Conservation (phyloP, 2,888 invertebrate species). For the Caenorhabditis sinica region DNA sequence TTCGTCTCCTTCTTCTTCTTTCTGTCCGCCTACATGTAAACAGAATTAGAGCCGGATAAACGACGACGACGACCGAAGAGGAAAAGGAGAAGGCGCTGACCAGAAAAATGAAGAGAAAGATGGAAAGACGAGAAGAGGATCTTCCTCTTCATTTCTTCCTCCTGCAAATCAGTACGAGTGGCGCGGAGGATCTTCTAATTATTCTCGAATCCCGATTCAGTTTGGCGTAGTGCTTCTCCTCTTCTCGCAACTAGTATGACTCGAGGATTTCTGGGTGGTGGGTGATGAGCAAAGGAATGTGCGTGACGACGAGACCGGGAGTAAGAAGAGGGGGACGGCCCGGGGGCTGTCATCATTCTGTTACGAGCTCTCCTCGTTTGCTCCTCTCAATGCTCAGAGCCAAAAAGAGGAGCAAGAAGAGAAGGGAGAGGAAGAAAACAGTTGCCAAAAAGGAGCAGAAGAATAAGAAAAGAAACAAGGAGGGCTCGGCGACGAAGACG, state of each 20-base stretch:
- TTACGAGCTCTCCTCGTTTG: constrained; percentile 43
- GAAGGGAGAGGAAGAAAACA: constrained; percentile 45
- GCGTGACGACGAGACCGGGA: constrained; percentile 33
- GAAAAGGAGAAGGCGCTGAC: constrained; percentile 23
- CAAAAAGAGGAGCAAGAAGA: constrained; percentile 28
- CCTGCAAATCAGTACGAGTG: background rate
- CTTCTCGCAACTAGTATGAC: background rate
- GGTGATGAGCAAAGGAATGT: constrained; percentile 32
- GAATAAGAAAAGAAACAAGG: constrained; percentile 41
- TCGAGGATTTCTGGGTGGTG: constrained; percentile 15
- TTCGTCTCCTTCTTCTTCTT: constrained; percentile 36
- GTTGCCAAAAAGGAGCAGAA: constrained; percentile 39
- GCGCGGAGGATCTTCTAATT: background rate
- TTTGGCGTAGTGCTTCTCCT: background rate
- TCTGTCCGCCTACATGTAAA: constrained; percentile 58
- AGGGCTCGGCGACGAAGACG: constrained; percentile 41
- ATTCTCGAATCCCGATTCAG: constrained; percentile 1
- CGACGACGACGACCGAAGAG: constrained; percentile 48
- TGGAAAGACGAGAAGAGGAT: constrained; percentile 4
- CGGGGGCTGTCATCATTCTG: constrained; percentile 35
- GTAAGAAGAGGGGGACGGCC: constrained; percentile 15
- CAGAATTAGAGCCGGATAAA: constrained; percentile 61
- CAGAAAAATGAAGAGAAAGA: constrained; percentile 34
- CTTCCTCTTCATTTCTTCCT: constrained; percentile 7
- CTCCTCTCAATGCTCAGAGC: constrained; percentile 42